Evolutionary conservation across 2,113 vertebrate species (phyloP).

Genomic region (Zosterops lateralis): DNA sequence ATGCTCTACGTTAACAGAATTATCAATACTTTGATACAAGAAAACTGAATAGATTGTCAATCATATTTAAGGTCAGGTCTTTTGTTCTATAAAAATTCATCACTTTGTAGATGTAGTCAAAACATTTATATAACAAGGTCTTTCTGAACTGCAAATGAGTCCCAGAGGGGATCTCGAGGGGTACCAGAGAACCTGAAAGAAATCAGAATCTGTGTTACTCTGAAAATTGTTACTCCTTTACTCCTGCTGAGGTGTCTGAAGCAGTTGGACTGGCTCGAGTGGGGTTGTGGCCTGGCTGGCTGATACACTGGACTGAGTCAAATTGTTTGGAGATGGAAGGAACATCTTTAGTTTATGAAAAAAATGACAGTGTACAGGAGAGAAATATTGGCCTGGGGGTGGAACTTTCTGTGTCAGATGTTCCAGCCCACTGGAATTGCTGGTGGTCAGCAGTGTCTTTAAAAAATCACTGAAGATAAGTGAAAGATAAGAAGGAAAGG

Average conservation of each 20-base stretch:
- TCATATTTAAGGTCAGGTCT: background rate
- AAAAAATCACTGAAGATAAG: background rate
- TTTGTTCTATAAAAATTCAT: slow-evolving; percentile 1
- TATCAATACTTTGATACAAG: background rate
- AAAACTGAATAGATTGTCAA: background rate
- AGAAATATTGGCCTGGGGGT: background rate
- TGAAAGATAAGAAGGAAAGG: background rate
- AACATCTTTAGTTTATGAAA: background rate
- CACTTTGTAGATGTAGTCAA: slow-evolving; percentile 2
- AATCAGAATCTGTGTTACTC: background rate
- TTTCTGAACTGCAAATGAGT: slow-evolving; percentile 9
- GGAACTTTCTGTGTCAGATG: background rate
- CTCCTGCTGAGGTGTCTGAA: background rate
- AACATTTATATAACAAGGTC: background rate
- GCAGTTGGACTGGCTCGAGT: background rate
- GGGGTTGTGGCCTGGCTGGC: background rate
- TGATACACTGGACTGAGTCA: background rate
- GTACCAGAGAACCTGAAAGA: background rate
- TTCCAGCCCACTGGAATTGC: background rate
- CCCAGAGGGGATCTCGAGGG: background rate
- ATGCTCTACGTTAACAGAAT: background rate
- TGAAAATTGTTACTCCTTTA: background rate
- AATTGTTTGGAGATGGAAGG: background rate
- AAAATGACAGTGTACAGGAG: background rate
- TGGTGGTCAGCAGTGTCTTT: background rate